Evolutionary conservation across 2,113 vertebrate species (phyloP).

Genomic region (Tympanuchus pallidicinctus): DNA sequence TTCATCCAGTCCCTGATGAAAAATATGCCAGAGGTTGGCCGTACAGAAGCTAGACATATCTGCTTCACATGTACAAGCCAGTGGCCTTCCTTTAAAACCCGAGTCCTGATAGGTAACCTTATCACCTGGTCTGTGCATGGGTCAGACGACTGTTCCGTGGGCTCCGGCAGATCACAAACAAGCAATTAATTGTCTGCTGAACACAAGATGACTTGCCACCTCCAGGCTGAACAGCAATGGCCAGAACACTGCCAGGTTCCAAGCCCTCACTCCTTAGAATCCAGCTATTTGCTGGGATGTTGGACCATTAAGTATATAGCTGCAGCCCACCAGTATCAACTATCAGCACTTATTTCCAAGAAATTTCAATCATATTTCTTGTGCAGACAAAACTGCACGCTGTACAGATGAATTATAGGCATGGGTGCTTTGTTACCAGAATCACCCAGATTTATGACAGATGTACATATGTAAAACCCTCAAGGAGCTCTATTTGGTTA

Average conservation of each 20-base stretch:
- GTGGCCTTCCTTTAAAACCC: background rate
- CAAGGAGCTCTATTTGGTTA: background rate
- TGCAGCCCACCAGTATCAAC: background rate
- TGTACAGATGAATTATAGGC: accelerated
- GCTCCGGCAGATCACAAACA: background rate
- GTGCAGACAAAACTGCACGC: background rate
- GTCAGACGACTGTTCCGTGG: background rate
- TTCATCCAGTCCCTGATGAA: background rate
- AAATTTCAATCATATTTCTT: background rate
- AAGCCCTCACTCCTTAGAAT: background rate
- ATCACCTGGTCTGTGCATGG: background rate
- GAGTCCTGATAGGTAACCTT: background rate
- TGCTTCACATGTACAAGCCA: background rate
- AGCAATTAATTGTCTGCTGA: background rate
- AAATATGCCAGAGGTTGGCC: background rate
- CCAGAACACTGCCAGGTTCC: background rate
- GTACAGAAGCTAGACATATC: background rate
- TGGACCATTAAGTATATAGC: background rate
- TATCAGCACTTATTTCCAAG: background rate
- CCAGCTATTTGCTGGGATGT: background rate
- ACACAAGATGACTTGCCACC: background rate
- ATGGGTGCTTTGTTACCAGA: background rate
- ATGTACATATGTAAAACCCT: background rate
- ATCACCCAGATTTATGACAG: background rate
- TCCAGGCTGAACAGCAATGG: background rate